Evolutionary conservation across 1,140 invertebrate genomes (phyloP).

Genomic region (Heliothis virescens): DNA sequence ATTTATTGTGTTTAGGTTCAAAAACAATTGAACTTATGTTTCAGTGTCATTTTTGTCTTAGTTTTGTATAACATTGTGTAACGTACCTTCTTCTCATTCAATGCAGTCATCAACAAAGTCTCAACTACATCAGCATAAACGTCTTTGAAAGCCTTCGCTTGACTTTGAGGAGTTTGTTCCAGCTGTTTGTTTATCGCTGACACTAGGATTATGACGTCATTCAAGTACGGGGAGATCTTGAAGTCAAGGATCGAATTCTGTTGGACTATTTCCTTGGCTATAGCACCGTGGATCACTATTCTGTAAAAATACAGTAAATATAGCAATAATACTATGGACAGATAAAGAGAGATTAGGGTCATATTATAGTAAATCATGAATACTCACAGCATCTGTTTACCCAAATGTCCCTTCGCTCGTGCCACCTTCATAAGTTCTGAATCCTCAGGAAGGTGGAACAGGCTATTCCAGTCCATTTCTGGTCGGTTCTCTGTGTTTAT

Average conservation of each 20-base stretch:
- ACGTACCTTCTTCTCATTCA: constrained; percentile 79
- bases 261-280: constrained; percentile 82
- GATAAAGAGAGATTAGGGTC: too few species aligned
- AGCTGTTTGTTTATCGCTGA: constrained; percentile 72
- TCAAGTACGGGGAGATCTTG: constrained; percentile 75
- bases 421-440: constrained; percentile 70
- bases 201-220: constrained; percentile 66
- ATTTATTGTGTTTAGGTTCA: not conserved
- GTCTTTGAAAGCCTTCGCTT: constrained; percentile 62
- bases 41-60: too few species aligned
- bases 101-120: constrained; percentile 69
- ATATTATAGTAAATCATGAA: not conserved
- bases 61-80: not conserved
- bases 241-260: constrained; percentile 78
- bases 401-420: constrained; percentile 64
- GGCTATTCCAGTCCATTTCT: constrained; percentile 67
- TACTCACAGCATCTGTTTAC: constrained; percentile 81
- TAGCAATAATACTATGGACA: not conserved
- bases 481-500: constrained; percentile 57
- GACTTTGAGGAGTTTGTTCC: constrained; percentile 56
- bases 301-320: constrained; percentile 61
- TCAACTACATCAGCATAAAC: constrained; percentile 68
- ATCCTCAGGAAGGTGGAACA: constrained; percentile 69
- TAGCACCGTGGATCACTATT: constrained; percentile 79
- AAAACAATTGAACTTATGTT: too few species aligned